Conservation (phyloP, 2,797 vertebrate species). For the Apogon talboti region DNA sequence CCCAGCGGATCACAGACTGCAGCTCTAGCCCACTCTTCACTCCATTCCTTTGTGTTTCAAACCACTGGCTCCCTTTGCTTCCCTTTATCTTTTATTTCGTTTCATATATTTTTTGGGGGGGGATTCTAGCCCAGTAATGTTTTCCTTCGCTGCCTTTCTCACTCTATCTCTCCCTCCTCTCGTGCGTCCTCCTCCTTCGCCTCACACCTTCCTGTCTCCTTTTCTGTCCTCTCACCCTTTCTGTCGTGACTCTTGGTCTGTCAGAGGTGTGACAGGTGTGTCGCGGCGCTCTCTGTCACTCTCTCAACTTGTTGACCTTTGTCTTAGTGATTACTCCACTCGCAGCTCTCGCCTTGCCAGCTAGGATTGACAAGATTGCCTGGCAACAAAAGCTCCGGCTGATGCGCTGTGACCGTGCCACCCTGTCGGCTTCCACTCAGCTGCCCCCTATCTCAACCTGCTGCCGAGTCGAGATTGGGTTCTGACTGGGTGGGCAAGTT, state of each 20-base stretch:
- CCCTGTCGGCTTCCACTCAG: constrained; percentile 52
- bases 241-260: constrained; percentile 48
- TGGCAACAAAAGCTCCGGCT: constrained; percentile 69
- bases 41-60: constrained; percentile 70
- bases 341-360: constrained; percentile 56
- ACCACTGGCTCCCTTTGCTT: constrained; percentile 63
- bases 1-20: constrained; percentile 59
- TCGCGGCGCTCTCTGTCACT: constrained; percentile 73
- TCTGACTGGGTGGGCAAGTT: constrained; percentile 19
- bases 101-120: constrained; percentile 46
- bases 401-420: constrained; percentile 70
- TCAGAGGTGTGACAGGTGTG: constrained; percentile 80
- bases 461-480: constrained; percentile 40
- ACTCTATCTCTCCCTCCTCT: constrained; percentile 30
- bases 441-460: constrained; percentile 49
- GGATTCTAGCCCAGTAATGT: constrained; percentile 45
- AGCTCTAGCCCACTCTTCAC: constrained; percentile 57
- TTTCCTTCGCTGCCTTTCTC: constrained; percentile 55
- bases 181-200: constrained; percentile 19
- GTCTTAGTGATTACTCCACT: constrained; percentile 75
- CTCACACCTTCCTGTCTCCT: constrained; percentile 36
- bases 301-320: constrained; percentile 82
- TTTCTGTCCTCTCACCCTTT: constrained; percentile 8
- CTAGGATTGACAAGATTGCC: constrained; percentile 73
- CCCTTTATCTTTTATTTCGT: constrained; percentile 62